Percentiles rank a stretch among this genome's conserved stretches.
Evolutionary conservation across 2,113 vertebrate genomes (phyloP).

Genomic region (Misgurnus anguillicaudatus): DNA sequence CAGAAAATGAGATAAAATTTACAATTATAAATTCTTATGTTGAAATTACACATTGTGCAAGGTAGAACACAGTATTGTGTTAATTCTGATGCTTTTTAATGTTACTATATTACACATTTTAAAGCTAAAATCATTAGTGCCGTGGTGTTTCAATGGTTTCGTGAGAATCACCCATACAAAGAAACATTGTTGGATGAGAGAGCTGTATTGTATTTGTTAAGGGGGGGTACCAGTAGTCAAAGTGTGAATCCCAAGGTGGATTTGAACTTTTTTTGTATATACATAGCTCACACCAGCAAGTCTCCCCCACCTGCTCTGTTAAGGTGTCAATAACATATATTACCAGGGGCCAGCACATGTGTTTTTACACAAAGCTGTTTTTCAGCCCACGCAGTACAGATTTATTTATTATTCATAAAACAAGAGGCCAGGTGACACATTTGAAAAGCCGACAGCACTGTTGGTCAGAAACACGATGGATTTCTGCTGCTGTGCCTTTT

Average conservation of each 20-base stretch:
- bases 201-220: no score
- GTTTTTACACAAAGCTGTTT: slow-evolving; percentile 39
- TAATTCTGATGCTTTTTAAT: no score
- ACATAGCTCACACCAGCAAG: background rate
- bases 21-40: no score
- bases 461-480: slow-evolving; percentile 38
- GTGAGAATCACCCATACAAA: no score
- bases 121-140: no score
- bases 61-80: no score
- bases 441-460: slow-evolving; percentile 37
- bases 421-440: slow-evolving; percentile 44
- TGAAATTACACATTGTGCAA: no score
- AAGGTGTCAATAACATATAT: slow-evolving; percentile 23
- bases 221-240: background rate
- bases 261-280: background rate
- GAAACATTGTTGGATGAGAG: background rate
- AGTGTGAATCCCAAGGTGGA: background rate
- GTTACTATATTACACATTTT: no score
- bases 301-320: background rate
- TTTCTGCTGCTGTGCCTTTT: slow-evolving; percentile 27
- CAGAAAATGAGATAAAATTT: no score
- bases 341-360: slow-evolving; percentile 20
- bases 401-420: slow-evolving; percentile 55
- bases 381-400: slow-evolving; percentile 29
- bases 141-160: no score